A percentile compares a stretch with the other conserved stretches of the same genome.
Evolutionary conservation across 2,113 vertebrate species (phyloP).

Genomic region (Nymphicus hollandicus): DNA sequence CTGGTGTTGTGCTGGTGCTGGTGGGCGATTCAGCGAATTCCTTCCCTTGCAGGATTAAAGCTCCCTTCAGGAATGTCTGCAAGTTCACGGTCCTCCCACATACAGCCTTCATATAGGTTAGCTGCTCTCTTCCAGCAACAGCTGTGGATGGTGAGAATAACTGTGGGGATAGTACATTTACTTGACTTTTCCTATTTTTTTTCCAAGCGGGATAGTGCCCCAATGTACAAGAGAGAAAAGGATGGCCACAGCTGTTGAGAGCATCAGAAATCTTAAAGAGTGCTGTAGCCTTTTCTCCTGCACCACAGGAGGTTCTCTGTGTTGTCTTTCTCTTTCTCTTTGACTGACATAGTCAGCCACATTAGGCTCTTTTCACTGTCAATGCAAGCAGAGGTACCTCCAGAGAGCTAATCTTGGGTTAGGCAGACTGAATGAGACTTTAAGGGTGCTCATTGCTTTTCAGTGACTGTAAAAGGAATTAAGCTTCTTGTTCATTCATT

Average conservation of each 20-base stretch:
- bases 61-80: conserved; percentile 50
- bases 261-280: conserved; percentile 22
- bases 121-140: conserved; percentile 43
- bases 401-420: background rate
- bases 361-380: conserved; percentile 11
- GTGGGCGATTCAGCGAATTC: conserved; percentile 53
- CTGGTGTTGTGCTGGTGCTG: background rate
- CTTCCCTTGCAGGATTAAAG: conserved; percentile 53
- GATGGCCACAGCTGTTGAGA: conserved; percentile 27
- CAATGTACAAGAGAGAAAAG: background rate
- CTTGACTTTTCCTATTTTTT: conserved; percentile 36
- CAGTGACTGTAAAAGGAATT: conserved; percentile 9
- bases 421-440: background rate
- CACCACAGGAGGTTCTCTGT: conserved; percentile 26
- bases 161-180: conserved; percentile 14
- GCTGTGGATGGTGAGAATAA: conserved; percentile 58
- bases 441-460: conserved; percentile 6
- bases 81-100: conserved; percentile 53
- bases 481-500: conserved; percentile 29
- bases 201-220: background rate
- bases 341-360: background rate
- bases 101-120: conserved; percentile 37
- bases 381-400: background rate
- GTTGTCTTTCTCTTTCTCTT: conserved; percentile 24
- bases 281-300: conserved; percentile 2